phyloP scores from a whole-genome alignment of 2,888 invertebrate genomes.

The Oscheius sp. region DNA sequence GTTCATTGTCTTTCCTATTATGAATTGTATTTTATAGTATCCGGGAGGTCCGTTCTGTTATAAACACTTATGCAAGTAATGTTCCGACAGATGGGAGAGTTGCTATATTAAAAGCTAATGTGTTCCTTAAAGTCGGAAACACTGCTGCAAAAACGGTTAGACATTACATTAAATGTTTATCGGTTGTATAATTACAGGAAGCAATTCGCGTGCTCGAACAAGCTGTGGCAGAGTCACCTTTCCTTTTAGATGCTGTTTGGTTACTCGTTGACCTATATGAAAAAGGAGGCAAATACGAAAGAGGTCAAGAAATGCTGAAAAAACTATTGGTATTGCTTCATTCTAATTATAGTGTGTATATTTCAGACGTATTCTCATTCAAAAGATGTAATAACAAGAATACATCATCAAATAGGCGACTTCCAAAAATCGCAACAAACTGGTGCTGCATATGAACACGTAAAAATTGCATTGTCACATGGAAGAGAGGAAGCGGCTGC shows the following conservation, averaged over 20 bases:
- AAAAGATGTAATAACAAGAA: slow-evolving; percentile 1
- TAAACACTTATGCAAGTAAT: neutral
- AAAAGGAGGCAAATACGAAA: neutral
- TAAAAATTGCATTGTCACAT: slow-evolving; percentile 8
- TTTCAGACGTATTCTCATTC: neutral
- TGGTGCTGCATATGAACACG: slow-evolving; percentile 12
- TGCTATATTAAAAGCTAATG: neutral
- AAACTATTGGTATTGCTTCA: slow-evolving; percentile 26
- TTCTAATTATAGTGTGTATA: too few species aligned
- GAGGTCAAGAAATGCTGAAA: slow-evolving; percentile 1
- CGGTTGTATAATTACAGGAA: slow-evolving; percentile 22
- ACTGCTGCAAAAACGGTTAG: neutral
- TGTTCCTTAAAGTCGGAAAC: neutral
- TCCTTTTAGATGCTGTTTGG: slow-evolving; percentile 1
- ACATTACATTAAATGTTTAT: neutral
- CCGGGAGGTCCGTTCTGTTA: slow-evolving; percentile 4
- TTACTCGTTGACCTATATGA: slow-evolving; percentile 19
- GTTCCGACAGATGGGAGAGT: slow-evolving; percentile 9
- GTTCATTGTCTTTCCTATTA: neutral
- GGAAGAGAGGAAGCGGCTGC: neutral
- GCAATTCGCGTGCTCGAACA: slow-evolving; percentile 19
- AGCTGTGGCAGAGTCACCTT: neutral
- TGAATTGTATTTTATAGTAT: neutral
- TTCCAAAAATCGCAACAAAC: neutral
- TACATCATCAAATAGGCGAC: slow-evolving; percentile 28